phyloP scores from a whole-genome alignment of 2,888 invertebrate genomes.

The Agriopis aurantiaria region DNA sequence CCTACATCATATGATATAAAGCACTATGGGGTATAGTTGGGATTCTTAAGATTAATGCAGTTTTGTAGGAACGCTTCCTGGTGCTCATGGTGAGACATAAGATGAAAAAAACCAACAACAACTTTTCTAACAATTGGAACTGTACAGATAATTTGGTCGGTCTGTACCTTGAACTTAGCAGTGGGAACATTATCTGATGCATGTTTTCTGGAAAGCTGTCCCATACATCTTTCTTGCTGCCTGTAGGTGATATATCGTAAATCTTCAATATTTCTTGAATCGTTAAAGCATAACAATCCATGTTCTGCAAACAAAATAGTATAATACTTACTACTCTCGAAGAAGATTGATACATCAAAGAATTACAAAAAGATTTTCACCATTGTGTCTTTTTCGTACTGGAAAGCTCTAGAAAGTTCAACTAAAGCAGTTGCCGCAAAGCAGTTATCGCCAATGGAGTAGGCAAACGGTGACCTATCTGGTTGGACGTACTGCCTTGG shows the following conservation, averaged over 20 bases:
- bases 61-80: too few relatives aligned
- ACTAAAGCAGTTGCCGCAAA: constrained; percentile 90
- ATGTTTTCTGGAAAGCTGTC: constrained; percentile 89
- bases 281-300: constrained; percentile 92
- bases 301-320: constrained; percentile 79
- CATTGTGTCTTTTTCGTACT: constrained; percentile 91
- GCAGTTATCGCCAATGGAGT: constrained; percentile 89
- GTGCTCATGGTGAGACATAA: too few relatives aligned
- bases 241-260: constrained; percentile 89
- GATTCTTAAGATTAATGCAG: too few relatives aligned
- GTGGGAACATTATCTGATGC: constrained; percentile 91
- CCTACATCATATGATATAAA: too few relatives aligned
- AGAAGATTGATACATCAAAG: neutral
- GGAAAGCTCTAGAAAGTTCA: constrained; percentile 91
- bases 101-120: too few relatives aligned
- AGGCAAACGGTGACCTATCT: constrained; percentile 87
- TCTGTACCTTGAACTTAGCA: constrained; percentile 89
- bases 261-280: constrained; percentile 92
- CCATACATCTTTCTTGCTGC: constrained; percentile 89
- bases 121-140: neutral
- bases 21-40: too few relatives aligned
- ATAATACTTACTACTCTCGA: neutral
- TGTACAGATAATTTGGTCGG: neutral
- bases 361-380: constrained; percentile 57
- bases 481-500: constrained; percentile 88